Base-by-base conservation (phyloP, 2,888 invertebrate species). In the Orgyia antiqua region DNA sequence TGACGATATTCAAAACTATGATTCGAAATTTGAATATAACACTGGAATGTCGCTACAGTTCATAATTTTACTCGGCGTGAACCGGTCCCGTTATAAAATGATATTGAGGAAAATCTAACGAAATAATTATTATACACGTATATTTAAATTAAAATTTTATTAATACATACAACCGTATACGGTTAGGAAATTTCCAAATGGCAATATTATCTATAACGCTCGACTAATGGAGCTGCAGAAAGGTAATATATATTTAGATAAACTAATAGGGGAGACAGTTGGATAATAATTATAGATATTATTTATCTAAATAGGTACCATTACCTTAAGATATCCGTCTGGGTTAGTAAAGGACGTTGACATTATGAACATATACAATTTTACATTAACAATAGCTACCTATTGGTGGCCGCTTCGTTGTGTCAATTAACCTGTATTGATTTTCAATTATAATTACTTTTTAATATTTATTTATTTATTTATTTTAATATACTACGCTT, bases 181-280 rank as follows among this genome's bases (percentile, higher is more conserved):
- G 35, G 44, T 53, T 59, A 39, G 74, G 71, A 72, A 73, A 60
- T 67, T 82, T 78, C 75, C 76, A 64, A 77, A 78, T 68, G 58
- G 32, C 29, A 31, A 13, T 49, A 60, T 78, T 76, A 77, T 75
- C 76, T 60, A 36, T 58, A 67, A 57, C 59, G 61, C 49, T 55
- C 44, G 40, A 48, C 55, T 76, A 78, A 77, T 76, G 64, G 64
- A 47, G 57, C 54, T 53, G 41, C 51, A 47, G 51, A 61, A 60
- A 62, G 61, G 55, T 8, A 6, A 20, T 20, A 20, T 46, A n/a
- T n/a, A 41, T 39, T 39, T 37, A 66, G 79, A 78, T 78, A 79
- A 65, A 69, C 63, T 78, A 79, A 79, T 80, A 68, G 68, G 40
- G 50, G 47, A 67, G 43, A 52, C 62, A 68, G 58, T 77, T 77